Base-by-base conservation (phyloP, 2,797 vertebrate genomes). In the Microcaecilia unicolor region DNA sequence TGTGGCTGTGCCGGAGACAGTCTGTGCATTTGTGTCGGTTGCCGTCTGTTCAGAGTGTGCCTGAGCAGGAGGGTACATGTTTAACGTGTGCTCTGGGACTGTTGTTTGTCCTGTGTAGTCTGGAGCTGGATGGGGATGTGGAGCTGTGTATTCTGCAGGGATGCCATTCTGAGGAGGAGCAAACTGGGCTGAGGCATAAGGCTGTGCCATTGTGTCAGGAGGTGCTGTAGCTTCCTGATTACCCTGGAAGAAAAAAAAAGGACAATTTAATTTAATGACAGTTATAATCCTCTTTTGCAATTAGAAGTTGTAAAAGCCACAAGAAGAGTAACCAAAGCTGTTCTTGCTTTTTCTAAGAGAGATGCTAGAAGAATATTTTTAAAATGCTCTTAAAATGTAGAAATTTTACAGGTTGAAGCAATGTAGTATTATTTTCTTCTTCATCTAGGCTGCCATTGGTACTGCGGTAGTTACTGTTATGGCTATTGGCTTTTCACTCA, bases 191-290 rank as follows among this genome's bases (percentile, higher is more conserved):
- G 92, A 90, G 32, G 90, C 81, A 10, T 93, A 94, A 67, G 91
- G 88, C 81, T 97, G 93, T 46, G 93, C 91, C 92, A 94, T 97
- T 47, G 91, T 91, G 74, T 94, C 93, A 50, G 90, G 90, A 78
- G 90, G 85, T 55, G 89, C 86, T 54, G 91, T 81, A 54, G 88
- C 85, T 80, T 95, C 93, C 84, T 95, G 92, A 83, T 93, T 94
- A 89, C 91, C 92, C 92, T 97, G 73, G 11, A 28, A 26, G 42
- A 28, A 27, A 48, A 24, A n/a, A 20, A 20, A 14, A 4, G 22
- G 25, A 47, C 7, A 48, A n/a, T n/a, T n/a, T n/a, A n/a, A n/a
- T n/a, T n/a, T n/a, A n/a, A n/a, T n/a, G n/a, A n/a, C n/a, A n/a
- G n/a, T n/a, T n/a, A n/a, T n/a, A n/a, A n/a, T n/a, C n/a, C n/a